Evolutionary conservation across 2,888 invertebrate genomes (phyloP).

Genomic region (Cybosia mesomella): DNA sequence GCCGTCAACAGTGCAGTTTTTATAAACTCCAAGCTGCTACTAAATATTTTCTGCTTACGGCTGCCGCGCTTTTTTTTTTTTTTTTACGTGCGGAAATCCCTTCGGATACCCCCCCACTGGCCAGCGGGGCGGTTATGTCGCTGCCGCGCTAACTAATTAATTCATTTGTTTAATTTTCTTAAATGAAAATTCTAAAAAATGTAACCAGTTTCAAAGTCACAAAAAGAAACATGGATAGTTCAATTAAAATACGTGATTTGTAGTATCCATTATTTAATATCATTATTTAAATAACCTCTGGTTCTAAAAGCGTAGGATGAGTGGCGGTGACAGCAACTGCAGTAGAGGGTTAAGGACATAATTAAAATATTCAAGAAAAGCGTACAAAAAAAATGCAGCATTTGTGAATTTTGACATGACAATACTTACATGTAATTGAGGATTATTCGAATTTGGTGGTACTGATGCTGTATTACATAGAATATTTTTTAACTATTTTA

Average conservation of each 20-base stretch:
- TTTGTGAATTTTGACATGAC: background rate
- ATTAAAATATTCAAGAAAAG: constrained; percentile 18
- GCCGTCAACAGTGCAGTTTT: background rate
- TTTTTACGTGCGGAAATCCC: too few species aligned
- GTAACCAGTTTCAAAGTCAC: background rate
- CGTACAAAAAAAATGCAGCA: background rate
- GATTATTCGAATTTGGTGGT: background rate
- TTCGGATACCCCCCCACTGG: too few species aligned
- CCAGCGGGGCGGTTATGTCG: too few species aligned
- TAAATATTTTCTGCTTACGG: background rate
- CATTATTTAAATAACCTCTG: constrained; percentile 37
- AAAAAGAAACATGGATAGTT: constrained; percentile 2
- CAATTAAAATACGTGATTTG: background rate
- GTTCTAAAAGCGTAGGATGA: constrained; percentile 19
- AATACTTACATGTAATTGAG: too few species aligned
- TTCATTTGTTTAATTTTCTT: too few species aligned
- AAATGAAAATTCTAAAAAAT: too few species aligned
- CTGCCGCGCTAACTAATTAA: too few species aligned
- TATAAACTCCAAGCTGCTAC: background rate
- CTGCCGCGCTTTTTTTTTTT: too few species aligned
- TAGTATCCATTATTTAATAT: constrained; percentile 25
- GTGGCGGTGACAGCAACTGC: constrained; percentile 37
- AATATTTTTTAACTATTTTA: background rate
- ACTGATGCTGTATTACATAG: background rate
- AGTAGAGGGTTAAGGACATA: constrained; percentile 41